Base-by-base conservation (phyloP, 2,113 vertebrate genomes). In the Gallinago jamesoni region DNA sequence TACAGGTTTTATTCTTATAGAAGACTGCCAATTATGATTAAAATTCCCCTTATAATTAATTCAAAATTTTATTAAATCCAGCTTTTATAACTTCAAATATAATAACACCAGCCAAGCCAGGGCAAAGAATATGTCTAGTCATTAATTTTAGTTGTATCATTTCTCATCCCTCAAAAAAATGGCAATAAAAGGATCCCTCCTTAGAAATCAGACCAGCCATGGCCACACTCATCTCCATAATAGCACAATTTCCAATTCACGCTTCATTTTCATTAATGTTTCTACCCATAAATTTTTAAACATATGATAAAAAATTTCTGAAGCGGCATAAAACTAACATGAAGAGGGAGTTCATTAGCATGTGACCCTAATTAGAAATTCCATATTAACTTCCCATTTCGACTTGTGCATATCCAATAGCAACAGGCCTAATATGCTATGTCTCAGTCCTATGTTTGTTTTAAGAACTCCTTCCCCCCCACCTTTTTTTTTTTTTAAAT, bases 231-330 rank as follows among this genome's bases (percentile, higher is more conserved):
- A 97, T 98, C 98, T 98, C 97, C 97, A 98, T 98, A 98, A 98
- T 98, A 98, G 98, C 97, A 98, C 97, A 97, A 98, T 98, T 98
- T 98, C 98, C 97, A 97, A 98, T 98, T 98, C 98, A 98, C 96
- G 98, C 98, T 98, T 98, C 98, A 98, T 98, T 98, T 98, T 98
- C 98, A 98, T 98, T 98, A 98, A 98, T 98, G 98, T 98, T 98
- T 98, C 98, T 96, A 96, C 96, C 98, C 98, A 98, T 99, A 99
- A 98, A 99, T 98, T 98, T 98, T 98, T 98, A 98, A 98, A 98
- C 98, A 98, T 98, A 98, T 98, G 98, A 98, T 98, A 98, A 98
- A 98, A 98, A 98, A 98, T 98, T 98, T 98, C 98, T 98, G 98
- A 98, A 98, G 98, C 98, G 62, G 98, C 98, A 98, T 98, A 99